Conservation (phyloP, 1,140 invertebrate species). For the Holcopasites calliopsidis region DNA sequence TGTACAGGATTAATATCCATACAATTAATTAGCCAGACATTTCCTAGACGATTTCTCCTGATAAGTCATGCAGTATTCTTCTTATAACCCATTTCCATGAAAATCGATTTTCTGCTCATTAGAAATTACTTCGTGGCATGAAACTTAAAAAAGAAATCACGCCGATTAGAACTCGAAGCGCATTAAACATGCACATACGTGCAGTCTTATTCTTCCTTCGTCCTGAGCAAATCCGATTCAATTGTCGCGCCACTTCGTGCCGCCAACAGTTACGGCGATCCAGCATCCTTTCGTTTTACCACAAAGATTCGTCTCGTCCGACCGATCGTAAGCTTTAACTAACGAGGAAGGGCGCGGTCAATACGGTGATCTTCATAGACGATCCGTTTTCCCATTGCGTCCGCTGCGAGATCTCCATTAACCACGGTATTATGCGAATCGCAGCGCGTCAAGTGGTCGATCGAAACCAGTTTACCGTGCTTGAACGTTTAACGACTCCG, state of each 20-base stretch:
- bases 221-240: too few relatives aligned
- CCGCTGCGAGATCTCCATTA: conserved; percentile 26
- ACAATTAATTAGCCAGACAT: too few relatives aligned
- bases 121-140: not conserved
- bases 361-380: not conserved
- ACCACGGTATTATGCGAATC: conserved; percentile 44
- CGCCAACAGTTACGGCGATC: too few relatives aligned
- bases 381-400: conserved; percentile 14
- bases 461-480: conserved; percentile 39
- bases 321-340: not conserved
- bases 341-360: not conserved
- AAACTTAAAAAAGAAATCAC: not conserved
- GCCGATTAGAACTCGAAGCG: too few relatives aligned
- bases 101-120: not conserved
- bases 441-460: conserved; percentile 26
- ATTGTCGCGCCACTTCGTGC: too few relatives aligned
- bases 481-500: conserved; percentile 22
- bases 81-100: too few relatives aligned
- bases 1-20: too few relatives aligned
- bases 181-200: too few relatives aligned
- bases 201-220: too few relatives aligned
- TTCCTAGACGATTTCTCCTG: too few relatives aligned
- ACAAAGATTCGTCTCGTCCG: not conserved
- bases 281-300: too few relatives aligned
- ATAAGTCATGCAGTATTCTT: too few relatives aligned